Base-by-base conservation (phyloP, 2,113 vertebrate species). In the Thalassoma bifasciatum region DNA sequence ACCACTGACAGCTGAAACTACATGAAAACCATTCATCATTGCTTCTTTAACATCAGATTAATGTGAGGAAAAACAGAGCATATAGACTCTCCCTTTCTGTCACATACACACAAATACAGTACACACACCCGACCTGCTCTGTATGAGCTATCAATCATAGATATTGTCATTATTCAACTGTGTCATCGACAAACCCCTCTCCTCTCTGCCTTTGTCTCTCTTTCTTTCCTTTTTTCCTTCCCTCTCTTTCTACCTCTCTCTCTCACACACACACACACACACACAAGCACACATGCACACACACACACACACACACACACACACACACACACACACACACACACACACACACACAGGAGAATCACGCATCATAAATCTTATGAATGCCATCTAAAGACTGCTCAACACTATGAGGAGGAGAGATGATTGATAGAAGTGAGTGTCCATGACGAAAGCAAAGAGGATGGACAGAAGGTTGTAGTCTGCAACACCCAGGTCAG, bases 21-120 rank as follows among this genome's bases (percentile, higher is more conserved):
- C 91, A 93, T 92, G 88, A 93, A 90, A 92, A 75, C 85, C 92
- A 93, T 92, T 93, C 71, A 93, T 93, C 92, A 93, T 81, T 69
- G 79, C 79, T 89, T 91, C 85, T 88, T 93, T 89, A 92, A 84
- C 91, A 91, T 90, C 76, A 85, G 64, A 90, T 91, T 83, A 85
- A 91, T 86, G 88, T 83, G 72, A 66, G 51, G 60, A 58, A 71
- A 63, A 78, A 82, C 51, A 50, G 65, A 82, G 78, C 72, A 81
- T 81, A 86, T 76, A 72, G 79, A 84, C 72, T 77, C 75, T 37
- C 46, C 57, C 65, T 65, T 58, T 75, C 64, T 72, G 22, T 69
- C 79, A 69, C 61, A 69, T 36, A 67, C 78, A 80, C 79, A 85
- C 75, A 53, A 46, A 82, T 66, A 63, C 77, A 75, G 60, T 69